Evolutionary conservation across 1,140 invertebrate genomes (phyloP), one percentile per base, ranked within the genome.

Genomic region (Arctopsyche grandis): DNA sequence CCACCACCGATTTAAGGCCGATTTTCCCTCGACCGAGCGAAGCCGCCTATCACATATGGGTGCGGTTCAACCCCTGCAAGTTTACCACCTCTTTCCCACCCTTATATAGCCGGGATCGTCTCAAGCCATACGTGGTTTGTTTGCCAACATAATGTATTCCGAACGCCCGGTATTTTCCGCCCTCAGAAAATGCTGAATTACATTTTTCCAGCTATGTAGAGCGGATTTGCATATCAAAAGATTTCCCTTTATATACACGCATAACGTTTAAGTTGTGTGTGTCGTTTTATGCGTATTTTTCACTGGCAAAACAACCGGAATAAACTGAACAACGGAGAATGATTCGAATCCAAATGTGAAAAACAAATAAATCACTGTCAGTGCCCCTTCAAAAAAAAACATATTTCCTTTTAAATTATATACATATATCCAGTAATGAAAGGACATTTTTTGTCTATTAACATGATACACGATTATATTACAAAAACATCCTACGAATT

Each of bases 121-220:
- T 73, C 70, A 3, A 73, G 26, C 60, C 69, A 70, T 70, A 69
- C 66, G 78, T 52, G 78, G 78, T 69, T 26, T 77, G 52, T 80
- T 76, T 77, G 48, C 48, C 63, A 58, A 79, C 73, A 63, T 60
- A 76, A 79, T 79, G 73, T 73, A 74, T 79, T 74, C 56, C 24
- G 38, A 19, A 56, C 22, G 38, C 73, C 12, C 21, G 22, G 29
- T 63, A 74, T 74, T 74, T 79, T 52, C 70, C 69, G 63, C 12
- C 38, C 63, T 58, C 21, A 52, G 69, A 69, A 78, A 70, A 70
- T 70, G 69, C 24, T 60, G 75, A 66, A 76, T 63, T 76, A 76
- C 19, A 43, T 74, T 74, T 66, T 74, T 74, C 48, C 48, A 48
- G 71, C 43, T 46, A 46, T n/a, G 22, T 19, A 4, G 19, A 48